These are phyloP conservation scores for Lysandra bellargus DNA, from an alignment of 2,888 invertebrate genomes.

Conservation along the genomic window DNA sequence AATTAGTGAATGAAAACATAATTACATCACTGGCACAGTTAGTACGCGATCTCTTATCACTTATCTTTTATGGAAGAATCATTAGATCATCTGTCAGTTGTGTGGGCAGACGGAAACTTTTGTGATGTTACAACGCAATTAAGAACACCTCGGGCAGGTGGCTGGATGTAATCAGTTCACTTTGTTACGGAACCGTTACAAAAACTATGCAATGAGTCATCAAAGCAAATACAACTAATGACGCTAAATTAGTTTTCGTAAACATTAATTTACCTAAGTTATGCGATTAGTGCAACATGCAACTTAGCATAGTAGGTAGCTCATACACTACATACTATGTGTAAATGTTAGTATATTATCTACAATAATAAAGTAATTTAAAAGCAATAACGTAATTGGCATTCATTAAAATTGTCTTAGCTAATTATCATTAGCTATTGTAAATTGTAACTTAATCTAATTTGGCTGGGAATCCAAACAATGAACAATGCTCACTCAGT, in stretches of 20 bases:
- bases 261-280: no score
- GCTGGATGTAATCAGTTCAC: constrained; percentile 19
- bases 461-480: neutral
- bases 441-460: neutral
- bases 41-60: constrained; percentile 24
- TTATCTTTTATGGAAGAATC: constrained; percentile 29
- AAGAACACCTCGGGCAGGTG: constrained; percentile 20
- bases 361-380: neutral
- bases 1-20: constrained; percentile 7
- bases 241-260: neutral
- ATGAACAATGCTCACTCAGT: neutral
- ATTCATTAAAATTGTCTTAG: neutral
- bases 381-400: neutral
- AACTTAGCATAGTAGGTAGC: neutral
- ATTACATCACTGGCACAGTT: constrained; percentile 9
- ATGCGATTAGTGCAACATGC: no score
- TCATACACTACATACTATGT: neutral
- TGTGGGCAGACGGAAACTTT: constrained; percentile 26
- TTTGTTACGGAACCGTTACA: neutral
- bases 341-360: neutral
- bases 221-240: neutral
- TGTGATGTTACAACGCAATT: constrained; percentile 25
- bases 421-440: neutral
- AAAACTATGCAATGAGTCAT: neutral
- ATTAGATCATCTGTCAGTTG: constrained; percentile 26